A percentile compares a stretch with the other conserved stretches of the same genome.
These are phyloP conservation scores for Mnemiopsis leidyi DNA, from an alignment of 37 sponge, comb jelly and placozoan genomes.

Conservation along the genomic window DNA sequence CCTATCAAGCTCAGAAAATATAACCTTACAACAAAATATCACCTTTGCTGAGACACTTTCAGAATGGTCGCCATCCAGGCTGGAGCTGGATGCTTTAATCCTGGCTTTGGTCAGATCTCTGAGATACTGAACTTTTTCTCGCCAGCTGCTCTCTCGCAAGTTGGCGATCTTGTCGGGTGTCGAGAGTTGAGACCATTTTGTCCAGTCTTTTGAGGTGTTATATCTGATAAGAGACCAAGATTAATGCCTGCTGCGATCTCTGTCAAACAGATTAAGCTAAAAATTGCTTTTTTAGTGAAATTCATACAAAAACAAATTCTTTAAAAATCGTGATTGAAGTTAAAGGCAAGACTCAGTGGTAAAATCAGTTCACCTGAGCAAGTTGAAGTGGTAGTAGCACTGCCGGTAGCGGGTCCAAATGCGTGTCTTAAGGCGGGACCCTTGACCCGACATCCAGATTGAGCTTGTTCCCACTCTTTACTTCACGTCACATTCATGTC, in stretches of 20 bases:
- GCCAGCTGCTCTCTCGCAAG: background rate
- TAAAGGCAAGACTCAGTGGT: too few species aligned
- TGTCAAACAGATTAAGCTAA: too few species aligned
- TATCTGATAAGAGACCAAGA: too few species aligned
- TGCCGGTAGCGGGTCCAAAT: background rate
- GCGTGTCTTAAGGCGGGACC: background rate
- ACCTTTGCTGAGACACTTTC: background rate
- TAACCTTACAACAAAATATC: background rate
- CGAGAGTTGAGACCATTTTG: background rate
- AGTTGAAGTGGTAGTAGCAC: background rate
- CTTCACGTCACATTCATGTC: too few species aligned
- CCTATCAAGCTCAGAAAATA: too few species aligned
- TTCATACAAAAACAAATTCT: too few species aligned
- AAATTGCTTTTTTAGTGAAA: too few species aligned
- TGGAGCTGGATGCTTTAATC: background rate
- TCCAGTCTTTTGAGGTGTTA: background rate
- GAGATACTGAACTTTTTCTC: background rate
- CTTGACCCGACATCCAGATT: background rate
- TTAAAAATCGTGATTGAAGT: too few species aligned
- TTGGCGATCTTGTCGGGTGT: background rate
- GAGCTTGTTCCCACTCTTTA: too few species aligned
- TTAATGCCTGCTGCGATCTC: too few species aligned
- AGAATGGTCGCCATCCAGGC: background rate
- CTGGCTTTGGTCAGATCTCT: background rate
- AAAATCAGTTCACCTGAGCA: too few species aligned